A percentile compares a stretch with the other conserved stretches of the same genome.
Conservation (phyloP, 2,888 invertebrate genomes). For the Synergus laeviventris region DNA sequence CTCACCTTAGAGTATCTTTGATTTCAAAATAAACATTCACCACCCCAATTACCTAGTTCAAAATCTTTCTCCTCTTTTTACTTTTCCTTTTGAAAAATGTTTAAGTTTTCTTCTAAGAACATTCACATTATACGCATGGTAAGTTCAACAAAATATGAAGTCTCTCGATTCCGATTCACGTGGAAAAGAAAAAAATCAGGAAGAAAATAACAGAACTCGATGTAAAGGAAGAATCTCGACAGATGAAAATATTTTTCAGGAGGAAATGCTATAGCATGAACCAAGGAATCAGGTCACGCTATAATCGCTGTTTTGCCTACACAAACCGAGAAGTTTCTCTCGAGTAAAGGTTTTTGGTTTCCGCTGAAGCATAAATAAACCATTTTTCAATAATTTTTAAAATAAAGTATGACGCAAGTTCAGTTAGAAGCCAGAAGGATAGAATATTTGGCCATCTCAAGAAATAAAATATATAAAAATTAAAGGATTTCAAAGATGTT, state of each 20-base stretch:
- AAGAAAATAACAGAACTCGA: not conserved
- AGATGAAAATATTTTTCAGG: not conserved
- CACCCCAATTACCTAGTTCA: not conserved
- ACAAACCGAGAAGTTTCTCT: not conserved
- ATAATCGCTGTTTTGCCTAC: not conserved
- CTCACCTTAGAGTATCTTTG: not conserved
- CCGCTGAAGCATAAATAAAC: not conserved
- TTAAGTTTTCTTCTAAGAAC: not conserved
- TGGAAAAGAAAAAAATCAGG: not conserved
- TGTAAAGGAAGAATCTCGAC: not conserved
- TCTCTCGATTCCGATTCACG: not conserved
- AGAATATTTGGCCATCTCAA: not conserved
- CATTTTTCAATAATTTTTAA: not conserved
- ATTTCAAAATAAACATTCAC: not conserved
- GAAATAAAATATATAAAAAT: no score
- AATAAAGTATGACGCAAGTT: not conserved
- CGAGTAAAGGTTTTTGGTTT: not conserved
- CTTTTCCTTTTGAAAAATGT: not conserved
- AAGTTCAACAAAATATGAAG: not conserved
- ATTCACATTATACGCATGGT: not conserved
- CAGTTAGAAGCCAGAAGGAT: not conserved
- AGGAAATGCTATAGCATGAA: not conserved
- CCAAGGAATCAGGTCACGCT: slow-evolving; percentile 3
- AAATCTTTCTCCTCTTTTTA: not conserved
- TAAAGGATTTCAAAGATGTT: not conserved